Conservation (phyloP, 1,140 invertebrate species). For the Bombus superbus region DNA sequence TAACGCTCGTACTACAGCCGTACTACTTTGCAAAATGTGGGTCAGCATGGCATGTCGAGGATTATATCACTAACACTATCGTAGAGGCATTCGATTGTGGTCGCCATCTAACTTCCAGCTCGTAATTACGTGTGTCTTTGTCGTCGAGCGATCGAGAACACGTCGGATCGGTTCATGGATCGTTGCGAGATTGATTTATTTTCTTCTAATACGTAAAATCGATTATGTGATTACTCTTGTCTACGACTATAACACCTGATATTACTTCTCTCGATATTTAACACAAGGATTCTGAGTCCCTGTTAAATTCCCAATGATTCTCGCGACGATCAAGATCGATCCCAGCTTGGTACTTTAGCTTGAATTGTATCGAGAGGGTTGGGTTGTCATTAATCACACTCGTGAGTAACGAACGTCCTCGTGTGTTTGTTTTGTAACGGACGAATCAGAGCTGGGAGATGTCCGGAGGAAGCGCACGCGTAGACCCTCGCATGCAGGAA, state of each 20-base stretch:
- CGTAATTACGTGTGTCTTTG: conserved; percentile 23
- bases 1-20: conserved; percentile 46
- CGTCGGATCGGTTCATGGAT: conserved; percentile 11
- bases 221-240: background rate
- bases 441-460: conserved; percentile 79
- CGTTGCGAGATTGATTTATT: conserved; percentile 11
- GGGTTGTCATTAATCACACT: conserved; percentile 45
- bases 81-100: conserved; percentile 34
- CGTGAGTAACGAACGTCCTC: conserved; percentile 68
- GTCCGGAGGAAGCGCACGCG: conserved; percentile 81
- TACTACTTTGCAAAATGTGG: conserved; percentile 49
- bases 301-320: background rate
- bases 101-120: conserved; percentile 40
- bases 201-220: background rate
- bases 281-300: too few relatives aligned
- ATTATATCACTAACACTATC: conserved; percentile 66
- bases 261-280: background rate
- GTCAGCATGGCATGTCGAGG: conserved; percentile 71
- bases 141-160: conserved; percentile 22
- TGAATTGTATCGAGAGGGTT: conserved; percentile 23
- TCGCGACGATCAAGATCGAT: conserved; percentile 12
- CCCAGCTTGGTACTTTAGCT: conserved; percentile 5
- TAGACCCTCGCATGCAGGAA: conserved; percentile 79
- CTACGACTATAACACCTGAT: background rate
- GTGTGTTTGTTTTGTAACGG: conserved; percentile 72